These are phyloP conservation scores for Ectemnius lituratus DNA, from an alignment of 2,888 invertebrate species.

Conservation along the genomic window DNA sequence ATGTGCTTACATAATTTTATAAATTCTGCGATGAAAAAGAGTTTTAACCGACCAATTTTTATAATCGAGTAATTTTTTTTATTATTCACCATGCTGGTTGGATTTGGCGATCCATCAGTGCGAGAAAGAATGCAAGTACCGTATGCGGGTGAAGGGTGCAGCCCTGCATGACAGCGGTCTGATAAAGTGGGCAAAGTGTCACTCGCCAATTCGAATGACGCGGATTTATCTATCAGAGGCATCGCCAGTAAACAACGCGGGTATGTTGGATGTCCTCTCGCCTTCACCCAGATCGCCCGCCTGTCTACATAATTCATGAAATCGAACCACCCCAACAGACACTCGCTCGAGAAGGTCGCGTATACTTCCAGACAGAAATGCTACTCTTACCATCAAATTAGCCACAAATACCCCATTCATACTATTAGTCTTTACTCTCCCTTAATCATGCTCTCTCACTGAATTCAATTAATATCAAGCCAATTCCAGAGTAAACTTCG, in stretches of 20 bases:
- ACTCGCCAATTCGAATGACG: conserved; percentile 35
- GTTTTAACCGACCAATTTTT: no score
- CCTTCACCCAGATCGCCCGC: conserved; percentile 49
- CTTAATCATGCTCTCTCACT: no score
- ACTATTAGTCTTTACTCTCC: no score
- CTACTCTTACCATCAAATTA: background rate
- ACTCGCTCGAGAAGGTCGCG: conserved; percentile 41
- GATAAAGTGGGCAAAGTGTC: conserved; percentile 61
- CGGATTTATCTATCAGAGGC: conserved; percentile 62
- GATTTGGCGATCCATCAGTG: no score
- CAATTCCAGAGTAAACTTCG: no score
- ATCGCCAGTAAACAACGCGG: conserved; percentile 52
- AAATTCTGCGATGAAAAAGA: no score
- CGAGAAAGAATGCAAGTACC: no score
- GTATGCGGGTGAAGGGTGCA: conserved; percentile 7
- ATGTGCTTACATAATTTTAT: no score
- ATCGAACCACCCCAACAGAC: conserved; percentile 39
- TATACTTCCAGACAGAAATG: conserved; percentile 19
- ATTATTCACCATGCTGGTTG: no score
- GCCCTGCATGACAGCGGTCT: conserved; percentile 50
- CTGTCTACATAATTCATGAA: conserved; percentile 65
- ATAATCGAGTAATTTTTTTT: no score
- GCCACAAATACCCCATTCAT: background rate
- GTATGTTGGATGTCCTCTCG: conserved; percentile 31
- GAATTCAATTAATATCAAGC: no score